phyloP scores from a whole-genome alignment of 2,888 invertebrate genomes.

The Alviniconcha strummeri region DNA sequence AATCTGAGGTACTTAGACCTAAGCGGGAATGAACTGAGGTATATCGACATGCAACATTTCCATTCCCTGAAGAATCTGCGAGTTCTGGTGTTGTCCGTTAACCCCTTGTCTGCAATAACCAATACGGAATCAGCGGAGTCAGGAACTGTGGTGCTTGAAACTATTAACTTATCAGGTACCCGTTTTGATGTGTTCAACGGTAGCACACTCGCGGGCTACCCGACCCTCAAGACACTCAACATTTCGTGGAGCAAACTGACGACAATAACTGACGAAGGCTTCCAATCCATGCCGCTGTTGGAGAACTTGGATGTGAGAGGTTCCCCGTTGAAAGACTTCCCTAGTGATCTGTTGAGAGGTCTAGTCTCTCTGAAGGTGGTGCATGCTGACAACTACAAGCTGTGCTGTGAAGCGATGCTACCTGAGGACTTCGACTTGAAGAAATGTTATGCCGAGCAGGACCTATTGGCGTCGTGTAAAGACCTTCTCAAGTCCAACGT shows the following conservation, averaged over 20 bases:
- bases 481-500: not conserved
- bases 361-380: not conserved
- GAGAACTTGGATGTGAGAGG: not conserved
- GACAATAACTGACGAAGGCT: not conserved
- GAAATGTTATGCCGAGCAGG: conserved; percentile 2
- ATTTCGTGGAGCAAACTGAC: not conserved
- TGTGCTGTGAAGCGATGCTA: conserved; percentile 22
- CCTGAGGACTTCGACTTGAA: not conserved
- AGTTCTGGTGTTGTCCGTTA: not conserved
- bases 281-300: not conserved
- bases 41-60: not conserved
- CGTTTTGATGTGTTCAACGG: not conserved
- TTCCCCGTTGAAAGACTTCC: not conserved
- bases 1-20: not conserved
- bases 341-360: not conserved
- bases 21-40: not conserved
- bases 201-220: not conserved
- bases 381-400: not conserved
- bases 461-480: conserved; percentile 10
- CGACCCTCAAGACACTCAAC: not conserved
- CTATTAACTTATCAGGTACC: not conserved
- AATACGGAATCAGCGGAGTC: no score
- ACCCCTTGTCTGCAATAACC: not conserved
- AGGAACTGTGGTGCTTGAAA: not conserved
- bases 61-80: not conserved